phyloP scores from a whole-genome alignment of 2,113 vertebrate genomes.

The Entomyzon cyanotis region DNA sequence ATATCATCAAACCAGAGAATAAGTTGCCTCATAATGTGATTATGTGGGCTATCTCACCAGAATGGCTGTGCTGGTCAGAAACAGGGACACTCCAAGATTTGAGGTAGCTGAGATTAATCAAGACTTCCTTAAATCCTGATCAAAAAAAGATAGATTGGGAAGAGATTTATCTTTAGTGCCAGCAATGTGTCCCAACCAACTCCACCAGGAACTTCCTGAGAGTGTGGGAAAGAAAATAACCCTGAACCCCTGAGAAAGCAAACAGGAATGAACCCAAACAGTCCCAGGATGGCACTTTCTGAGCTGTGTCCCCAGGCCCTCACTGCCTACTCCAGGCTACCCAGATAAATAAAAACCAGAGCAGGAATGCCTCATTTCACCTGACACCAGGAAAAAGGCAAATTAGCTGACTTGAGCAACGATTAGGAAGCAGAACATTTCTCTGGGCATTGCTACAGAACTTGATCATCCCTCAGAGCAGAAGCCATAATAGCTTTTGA shows the following conservation, averaged over 20 bases:
- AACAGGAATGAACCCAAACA: not conserved
- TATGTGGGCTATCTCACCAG: not conserved
- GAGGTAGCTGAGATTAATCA: not conserved
- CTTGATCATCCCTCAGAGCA: slow-evolving; percentile 55
- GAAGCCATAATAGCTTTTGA: slow-evolving; percentile 45
- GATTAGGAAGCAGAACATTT: slow-evolving; percentile 43
- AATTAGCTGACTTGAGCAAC: slow-evolving; percentile 33
- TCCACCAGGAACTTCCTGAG: not conserved
- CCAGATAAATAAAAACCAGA: not conserved
- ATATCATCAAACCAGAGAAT: not conserved
- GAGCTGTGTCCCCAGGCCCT: not conserved
- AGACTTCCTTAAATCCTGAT: not conserved
- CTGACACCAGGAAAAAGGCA: slow-evolving; percentile 2
- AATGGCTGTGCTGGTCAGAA: not conserved
- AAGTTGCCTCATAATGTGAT: not conserved
- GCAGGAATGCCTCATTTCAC: not conserved
- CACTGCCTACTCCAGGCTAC: not conserved
- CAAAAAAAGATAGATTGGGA: not conserved
- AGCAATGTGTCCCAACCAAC: not conserved
- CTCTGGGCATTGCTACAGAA: slow-evolving; percentile 25
- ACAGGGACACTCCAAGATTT: rapidly evolving
- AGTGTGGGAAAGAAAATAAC: not conserved
- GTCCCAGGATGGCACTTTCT: not conserved
- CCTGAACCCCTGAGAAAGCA: not conserved
- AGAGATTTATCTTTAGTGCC: not conserved